Evolutionary conservation across 2,888 invertebrate species (phyloP), one percentile per base, ranked within the genome.

Genomic region (Macrophya alboannulata): DNA sequence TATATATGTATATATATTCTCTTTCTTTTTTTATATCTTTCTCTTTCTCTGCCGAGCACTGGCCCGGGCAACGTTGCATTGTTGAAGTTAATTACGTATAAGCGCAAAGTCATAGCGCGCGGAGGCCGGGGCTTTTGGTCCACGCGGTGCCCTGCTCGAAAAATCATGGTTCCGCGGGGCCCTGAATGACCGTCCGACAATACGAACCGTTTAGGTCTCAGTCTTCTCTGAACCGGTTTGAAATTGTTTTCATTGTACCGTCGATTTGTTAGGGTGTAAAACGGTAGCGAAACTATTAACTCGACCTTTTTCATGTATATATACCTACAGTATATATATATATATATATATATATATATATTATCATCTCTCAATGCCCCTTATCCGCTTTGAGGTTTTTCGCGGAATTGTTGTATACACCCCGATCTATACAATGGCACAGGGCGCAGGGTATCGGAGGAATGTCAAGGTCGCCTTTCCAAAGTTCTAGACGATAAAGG

Each of bases 11-110:
- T n/a, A 31, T 31, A 31, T 31, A 31, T 31, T 3, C 82, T 59
- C 40, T 72, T 86, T 83, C 71, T 76, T 81, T 86, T 65, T 76
- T 55, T 81, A 48, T 85, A 71, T 81, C 65, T 84, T 59, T 55
- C 55, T 87, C 86, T 86, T 86, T 86, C 85, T 84, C 71, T 83
- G 81, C 45, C 59, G 65, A 62, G 76, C 65, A 17, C 76, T 71
- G 48, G 10, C 17, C 88, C 87, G 88, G 87, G 87, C 87, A 88
- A 87, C 88, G 88, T 88, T 85, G 91, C 91, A 93, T 93, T 93
- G 93, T 90, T 91, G 89, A 89, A 93, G 92, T 93, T 93, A 93
- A 93, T 93, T 93, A 93, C 91, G 90, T 90, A 93, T 92, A 93
- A 93, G 90, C 89, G 93, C 93, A 89, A 86, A 90, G 93, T 93